phyloP scores from a whole-genome alignment of 2,888 invertebrate species.

The Stratiomys singularior region DNA sequence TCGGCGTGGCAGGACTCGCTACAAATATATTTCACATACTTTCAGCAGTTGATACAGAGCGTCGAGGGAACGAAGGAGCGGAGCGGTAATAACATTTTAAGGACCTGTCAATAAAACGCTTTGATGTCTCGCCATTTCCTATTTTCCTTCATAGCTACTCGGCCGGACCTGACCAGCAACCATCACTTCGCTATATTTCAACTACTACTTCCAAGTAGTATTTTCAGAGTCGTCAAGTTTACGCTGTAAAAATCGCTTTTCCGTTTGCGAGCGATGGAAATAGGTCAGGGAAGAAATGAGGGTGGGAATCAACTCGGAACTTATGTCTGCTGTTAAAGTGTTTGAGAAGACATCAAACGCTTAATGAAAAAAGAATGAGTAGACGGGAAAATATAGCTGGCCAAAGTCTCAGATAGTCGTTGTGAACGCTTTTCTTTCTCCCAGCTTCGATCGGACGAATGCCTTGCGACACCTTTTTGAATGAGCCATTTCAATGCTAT shows the following conservation, averaged over 20 bases:
- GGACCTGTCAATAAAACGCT: conserved; percentile 45
- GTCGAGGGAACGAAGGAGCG: background rate
- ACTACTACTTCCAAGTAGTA: background rate
- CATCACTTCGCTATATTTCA: background rate
- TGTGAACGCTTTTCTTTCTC: too few relatives aligned
- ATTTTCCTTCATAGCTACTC: background rate
- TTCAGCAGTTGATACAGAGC: background rate
- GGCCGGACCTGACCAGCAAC: background rate
- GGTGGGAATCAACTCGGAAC: conserved; percentile 9
- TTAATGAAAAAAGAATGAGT: conserved; percentile 28
- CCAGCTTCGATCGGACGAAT: too few relatives aligned
- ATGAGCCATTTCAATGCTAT: too few relatives aligned
- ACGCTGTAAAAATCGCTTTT: conserved; percentile 31
- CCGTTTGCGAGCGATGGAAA: conserved; percentile 13
- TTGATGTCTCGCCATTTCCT: conserved; percentile 44
- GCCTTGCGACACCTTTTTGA: too few relatives aligned
- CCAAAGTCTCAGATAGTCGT: too few relatives aligned
- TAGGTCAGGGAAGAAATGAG: conserved; percentile 24
- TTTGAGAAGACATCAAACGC: background rate
- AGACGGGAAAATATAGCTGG: background rate
- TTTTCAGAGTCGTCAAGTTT: conserved; percentile 20
- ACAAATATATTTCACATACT: background rate
- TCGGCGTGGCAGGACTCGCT: conserved; percentile 21
- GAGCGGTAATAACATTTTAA: conserved; percentile 44
- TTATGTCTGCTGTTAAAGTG: conserved; percentile 31